Conservation (phyloP, 1,140 invertebrate genomes). For the Schlechtendalia chinensis region DNA sequence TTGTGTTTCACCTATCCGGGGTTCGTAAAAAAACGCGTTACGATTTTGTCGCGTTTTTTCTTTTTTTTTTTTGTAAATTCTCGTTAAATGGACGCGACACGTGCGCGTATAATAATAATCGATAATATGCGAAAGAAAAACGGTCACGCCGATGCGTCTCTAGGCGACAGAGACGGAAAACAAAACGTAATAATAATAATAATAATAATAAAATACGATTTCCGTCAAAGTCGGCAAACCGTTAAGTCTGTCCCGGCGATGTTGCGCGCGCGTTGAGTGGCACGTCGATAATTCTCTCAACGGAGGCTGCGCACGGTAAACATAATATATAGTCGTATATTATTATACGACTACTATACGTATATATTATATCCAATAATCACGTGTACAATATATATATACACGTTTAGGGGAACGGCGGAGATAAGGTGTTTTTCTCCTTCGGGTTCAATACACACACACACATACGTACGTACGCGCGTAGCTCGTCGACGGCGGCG, state of each 20-base stretch:
- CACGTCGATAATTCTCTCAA: conserved; percentile 36
- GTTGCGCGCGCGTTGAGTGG: conserved; percentile 2
- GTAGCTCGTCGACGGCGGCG: not conserved
- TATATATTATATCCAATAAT: conserved; percentile 12
- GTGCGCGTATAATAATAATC: too few relatives aligned
- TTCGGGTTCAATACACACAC: too few relatives aligned
- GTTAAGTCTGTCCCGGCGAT: conserved; percentile 14
- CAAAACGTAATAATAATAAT: too few relatives aligned
- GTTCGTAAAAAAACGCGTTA: too few relatives aligned
- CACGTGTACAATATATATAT: not conserved
- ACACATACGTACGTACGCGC: not conserved
- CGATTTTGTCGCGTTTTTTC: too few relatives aligned
- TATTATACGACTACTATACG: conserved; percentile 29
- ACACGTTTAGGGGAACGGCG: not conserved
- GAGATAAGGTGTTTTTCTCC: conserved; percentile 46
- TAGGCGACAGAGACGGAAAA: too few relatives aligned
- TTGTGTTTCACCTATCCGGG: too few relatives aligned
- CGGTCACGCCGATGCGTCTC: too few relatives aligned
- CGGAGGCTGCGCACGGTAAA: conserved; percentile 19
- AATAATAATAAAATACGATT: not conserved
- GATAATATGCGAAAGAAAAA: too few relatives aligned
- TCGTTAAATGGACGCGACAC: too few relatives aligned
- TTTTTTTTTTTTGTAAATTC: too few relatives aligned
- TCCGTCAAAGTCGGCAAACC: conserved; percentile 11
- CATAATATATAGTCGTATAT: not conserved